A percentile compares a stretch with the other conserved stretches of the same genome.
phyloP scores from a whole-genome alignment of 2,113 vertebrate genomes.

The Microtus ochrogaster region DNA sequence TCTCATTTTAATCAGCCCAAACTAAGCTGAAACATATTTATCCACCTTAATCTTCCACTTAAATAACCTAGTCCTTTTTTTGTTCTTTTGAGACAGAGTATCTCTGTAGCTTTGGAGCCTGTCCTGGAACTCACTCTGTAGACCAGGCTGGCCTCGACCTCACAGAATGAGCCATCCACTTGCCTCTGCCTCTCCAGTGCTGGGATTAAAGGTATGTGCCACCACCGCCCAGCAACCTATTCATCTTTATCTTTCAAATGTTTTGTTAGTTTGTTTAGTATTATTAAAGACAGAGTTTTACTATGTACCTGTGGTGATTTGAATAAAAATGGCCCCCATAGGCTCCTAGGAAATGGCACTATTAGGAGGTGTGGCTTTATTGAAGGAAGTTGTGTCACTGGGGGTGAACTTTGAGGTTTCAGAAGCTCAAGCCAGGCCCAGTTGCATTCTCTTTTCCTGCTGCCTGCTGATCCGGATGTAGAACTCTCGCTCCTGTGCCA shows the following conservation, averaged over 20 bases:
- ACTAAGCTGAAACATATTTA: not conserved
- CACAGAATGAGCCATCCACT: too few species aligned
- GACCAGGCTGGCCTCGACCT: too few species aligned
- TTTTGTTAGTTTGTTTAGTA: not conserved
- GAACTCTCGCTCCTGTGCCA: not conserved
- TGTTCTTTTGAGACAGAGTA: too few species aligned
- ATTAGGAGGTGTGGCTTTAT: not conserved
- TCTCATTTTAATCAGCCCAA: not conserved
- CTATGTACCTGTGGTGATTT: not conserved
- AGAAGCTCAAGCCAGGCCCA: not conserved
- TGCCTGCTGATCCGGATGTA: not conserved
- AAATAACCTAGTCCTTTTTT: not conserved
- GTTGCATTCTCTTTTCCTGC: not conserved
- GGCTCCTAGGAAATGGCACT: not conserved
- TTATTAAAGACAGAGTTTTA: not conserved
- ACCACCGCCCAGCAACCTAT: too few species aligned
- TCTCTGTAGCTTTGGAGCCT: too few species aligned
- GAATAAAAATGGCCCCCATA: not conserved
- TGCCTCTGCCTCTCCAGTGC: too few species aligned
- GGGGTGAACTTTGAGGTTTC: not conserved
- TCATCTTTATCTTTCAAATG: not conserved
- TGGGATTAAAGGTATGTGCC: too few species aligned
- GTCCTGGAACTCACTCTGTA: too few species aligned
- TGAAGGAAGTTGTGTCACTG: not conserved
- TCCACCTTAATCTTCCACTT: not conserved